Evolutionary conservation across 2,797 vertebrate genomes (phyloP).

Genomic region (Rhyacichthys aspro): DNA sequence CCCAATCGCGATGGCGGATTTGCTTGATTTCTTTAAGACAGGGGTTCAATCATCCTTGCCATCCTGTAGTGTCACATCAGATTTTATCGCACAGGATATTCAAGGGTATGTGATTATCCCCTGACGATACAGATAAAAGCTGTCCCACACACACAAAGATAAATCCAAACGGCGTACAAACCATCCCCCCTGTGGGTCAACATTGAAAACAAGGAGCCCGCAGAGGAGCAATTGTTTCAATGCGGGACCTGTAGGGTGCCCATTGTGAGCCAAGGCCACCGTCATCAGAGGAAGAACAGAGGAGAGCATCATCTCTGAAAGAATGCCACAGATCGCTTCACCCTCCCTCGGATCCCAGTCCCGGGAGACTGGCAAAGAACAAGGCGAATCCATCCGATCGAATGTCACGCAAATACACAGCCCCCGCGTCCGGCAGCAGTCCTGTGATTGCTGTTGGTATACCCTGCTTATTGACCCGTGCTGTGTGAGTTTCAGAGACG

Average conservation of each 20-base stretch:
- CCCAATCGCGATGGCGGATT: conserved; percentile 56
- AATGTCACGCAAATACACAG: conserved; percentile 77
- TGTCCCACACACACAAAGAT: conserved; percentile 36
- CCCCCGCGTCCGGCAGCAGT: conserved; percentile 51
- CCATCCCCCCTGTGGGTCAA: conserved; percentile 38
- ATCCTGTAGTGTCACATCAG: conserved; percentile 65
- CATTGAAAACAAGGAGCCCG: conserved; percentile 46
- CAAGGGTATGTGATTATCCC: conserved; percentile 72
- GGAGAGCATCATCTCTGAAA: conserved; percentile 65
- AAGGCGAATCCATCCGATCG: conserved; percentile 76
- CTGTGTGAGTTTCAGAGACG: conserved; percentile 63
- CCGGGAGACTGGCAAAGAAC: conserved; percentile 68
- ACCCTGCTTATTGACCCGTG: conserved; percentile 78
- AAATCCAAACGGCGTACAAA: conserved; percentile 47
- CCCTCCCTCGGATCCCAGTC: conserved; percentile 52
- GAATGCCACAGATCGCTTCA: conserved; percentile 70
- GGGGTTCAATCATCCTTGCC: conserved; percentile 69
- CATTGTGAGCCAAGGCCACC: conserved; percentile 67
- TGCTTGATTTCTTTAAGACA: conserved; percentile 75
- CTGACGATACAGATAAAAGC: conserved; percentile 67
- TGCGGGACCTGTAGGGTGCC: conserved; percentile 45
- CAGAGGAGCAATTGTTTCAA: conserved; percentile 69
- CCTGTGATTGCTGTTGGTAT: conserved; percentile 78
- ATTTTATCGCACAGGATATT: conserved; percentile 72
- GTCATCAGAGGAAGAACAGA: conserved; percentile 65